phyloP scores from a whole-genome alignment of 2,797 vertebrate genomes.

The Caiman crocodilus region DNA sequence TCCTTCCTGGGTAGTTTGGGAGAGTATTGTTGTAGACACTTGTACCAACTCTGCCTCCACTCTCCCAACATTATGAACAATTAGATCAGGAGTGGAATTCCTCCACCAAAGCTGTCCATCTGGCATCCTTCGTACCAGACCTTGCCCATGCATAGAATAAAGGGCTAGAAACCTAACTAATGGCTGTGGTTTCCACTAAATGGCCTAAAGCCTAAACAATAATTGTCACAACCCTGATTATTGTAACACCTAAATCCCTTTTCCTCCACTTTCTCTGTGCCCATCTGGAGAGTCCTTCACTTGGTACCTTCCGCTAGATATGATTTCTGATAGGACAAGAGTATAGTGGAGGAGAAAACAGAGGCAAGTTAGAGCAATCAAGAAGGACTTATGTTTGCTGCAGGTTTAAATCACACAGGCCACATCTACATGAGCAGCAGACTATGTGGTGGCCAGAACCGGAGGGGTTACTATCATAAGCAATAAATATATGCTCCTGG shows the following conservation, averaged over 20 bases:
- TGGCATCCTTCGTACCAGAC: not conserved
- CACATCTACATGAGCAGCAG: too few species aligned
- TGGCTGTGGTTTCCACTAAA: not conserved
- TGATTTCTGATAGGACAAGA: not conserved
- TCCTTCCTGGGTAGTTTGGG: not conserved
- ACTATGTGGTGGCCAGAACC: too few species aligned
- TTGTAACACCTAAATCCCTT: not conserved
- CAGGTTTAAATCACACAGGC: not conserved
- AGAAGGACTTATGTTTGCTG: conserved; percentile 21
- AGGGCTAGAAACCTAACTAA: not conserved
- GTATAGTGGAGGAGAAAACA: conserved; percentile 29
- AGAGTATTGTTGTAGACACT: not conserved
- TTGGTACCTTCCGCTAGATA: not conserved
- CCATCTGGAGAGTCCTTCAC: not conserved
- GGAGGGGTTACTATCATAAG: too few species aligned
- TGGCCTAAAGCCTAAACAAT: not conserved
- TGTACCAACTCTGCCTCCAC: not conserved
- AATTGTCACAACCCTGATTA: not conserved
- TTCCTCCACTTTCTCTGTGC: not conserved
- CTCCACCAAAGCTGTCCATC: not conserved
- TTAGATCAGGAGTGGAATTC: not conserved
- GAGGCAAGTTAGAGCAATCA: conserved; percentile 33
- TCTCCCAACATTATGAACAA: not conserved
- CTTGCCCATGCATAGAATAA: not conserved
- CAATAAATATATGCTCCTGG: too few species aligned